Percentiles rank a stretch among this genome's conserved stretches.
phyloP scores from a whole-genome alignment of 2,797 vertebrate species.

The Acrossocheilus fasciatus region DNA sequence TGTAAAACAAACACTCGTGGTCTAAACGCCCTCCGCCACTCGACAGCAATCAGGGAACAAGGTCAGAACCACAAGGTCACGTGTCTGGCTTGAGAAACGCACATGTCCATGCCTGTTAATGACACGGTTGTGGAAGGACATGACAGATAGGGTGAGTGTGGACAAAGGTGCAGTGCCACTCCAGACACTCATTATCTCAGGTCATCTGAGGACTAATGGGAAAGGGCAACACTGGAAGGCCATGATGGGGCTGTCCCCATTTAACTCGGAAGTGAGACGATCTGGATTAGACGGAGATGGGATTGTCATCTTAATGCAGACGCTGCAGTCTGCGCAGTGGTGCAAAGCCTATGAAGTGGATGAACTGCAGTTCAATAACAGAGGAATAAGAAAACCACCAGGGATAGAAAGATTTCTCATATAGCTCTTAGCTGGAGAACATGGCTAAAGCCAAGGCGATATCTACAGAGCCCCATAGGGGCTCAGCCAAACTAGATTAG shows the following conservation, averaged over 20 bases:
- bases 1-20: neutral
- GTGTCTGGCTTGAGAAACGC: neutral
- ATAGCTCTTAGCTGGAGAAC: slow-evolving; percentile 47
- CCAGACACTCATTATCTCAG: slow-evolving; percentile 13
- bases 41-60: slow-evolving; percentile 29
- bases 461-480: slow-evolving; percentile 35
- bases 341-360: slow-evolving; percentile 17
- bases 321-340: slow-evolving; percentile 18
- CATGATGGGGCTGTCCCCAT: neutral
- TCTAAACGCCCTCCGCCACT: neutral
- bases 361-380: slow-evolving; percentile 27
- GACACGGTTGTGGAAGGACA: slow-evolving; percentile 20
- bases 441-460: slow-evolving; percentile 31
- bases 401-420: slow-evolving; percentile 19
- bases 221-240: neutral
- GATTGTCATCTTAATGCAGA: slow-evolving; percentile 34
- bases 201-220: slow-evolving; percentile 10
- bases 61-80: slow-evolving; percentile 22
- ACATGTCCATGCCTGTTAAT: neutral
- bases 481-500: slow-evolving; percentile 49
- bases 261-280: slow-evolving; percentile 7
- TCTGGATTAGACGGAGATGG: slow-evolving; percentile 30
- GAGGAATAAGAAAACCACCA: slow-evolving; percentile 23
- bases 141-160: neutral
- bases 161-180: slow-evolving; percentile 1